Evolutionary conservation across 2,888 invertebrate species (phyloP), one percentile per base, ranked within the genome.

Genomic region (Eulithis testata): DNA sequence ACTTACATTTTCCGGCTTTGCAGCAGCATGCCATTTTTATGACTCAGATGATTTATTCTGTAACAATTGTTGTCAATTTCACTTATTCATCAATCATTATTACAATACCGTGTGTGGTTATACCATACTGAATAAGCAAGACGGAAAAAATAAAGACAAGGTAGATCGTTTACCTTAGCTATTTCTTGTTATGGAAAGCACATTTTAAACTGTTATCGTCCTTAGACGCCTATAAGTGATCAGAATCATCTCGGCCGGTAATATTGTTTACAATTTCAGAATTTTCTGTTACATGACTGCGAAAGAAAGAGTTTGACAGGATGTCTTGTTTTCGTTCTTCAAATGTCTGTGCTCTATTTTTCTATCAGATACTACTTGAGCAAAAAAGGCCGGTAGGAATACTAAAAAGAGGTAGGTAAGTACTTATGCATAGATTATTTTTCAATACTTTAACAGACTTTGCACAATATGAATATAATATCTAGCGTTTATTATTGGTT

Each of bases 11-110:
- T 51, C 82, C 64, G 45, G 53, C 44, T 69, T 83, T 85, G 76
- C 88, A 86, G 76, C 87, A 87, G 74, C 89, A 88, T 66, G 88
- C 85, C 88, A 89, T 89, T 73, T 74, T 79, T 70, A 55, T 63
- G 59, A 63, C 52, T 71, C 56, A 56, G 67, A 63, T 69, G 66
- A 71, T 65, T 21, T 21, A 37, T 36, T 62, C 81, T 82, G 72
- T 54, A 79, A 77, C 12, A 61, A 60, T 40, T 40, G 0, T 40
- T 31, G 6, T 5, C 31, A 31, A 31, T 31, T 31, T 31, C 31
- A 31, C 6, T 31, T 31, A 31, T 31, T 6, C 6, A 31, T 21
- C 2, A 21, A 21, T 21, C 21, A 31, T 8, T 8, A 11, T 40
- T 40, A 8, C 40, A 40, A 40, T 40, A 40, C 40, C 40, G 9